Evolutionary conservation across 1,140 invertebrate genomes (phyloP).

Genomic region (Cepaea nemoralis): DNA sequence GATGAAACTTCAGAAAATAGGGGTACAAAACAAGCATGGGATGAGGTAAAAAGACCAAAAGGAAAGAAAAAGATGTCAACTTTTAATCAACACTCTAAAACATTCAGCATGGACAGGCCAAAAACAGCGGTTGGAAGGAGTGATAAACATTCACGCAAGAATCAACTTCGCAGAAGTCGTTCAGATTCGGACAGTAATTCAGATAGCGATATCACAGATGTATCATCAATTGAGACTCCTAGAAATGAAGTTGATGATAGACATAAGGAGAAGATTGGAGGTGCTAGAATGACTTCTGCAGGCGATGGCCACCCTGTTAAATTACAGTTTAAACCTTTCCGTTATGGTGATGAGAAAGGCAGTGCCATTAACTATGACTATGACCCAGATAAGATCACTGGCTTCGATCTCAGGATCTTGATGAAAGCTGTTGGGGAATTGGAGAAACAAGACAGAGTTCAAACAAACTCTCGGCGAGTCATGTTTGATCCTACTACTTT

Average conservation of each 20-base stretch:
- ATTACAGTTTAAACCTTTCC: constrained; percentile 8
- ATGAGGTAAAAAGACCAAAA: background rate
- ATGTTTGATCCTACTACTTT: constrained; percentile 61
- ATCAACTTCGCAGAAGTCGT: background rate
- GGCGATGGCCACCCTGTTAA: constrained; percentile 25
- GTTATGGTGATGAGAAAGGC: background rate
- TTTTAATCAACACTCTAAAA: background rate
- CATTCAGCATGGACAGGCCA: constrained; percentile 34
- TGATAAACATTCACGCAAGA: background rate
- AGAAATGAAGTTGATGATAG: constrained; percentile 38
- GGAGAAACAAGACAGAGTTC: constrained; percentile 61
- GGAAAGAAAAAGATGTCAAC: background rate
- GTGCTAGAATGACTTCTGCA: background rate
- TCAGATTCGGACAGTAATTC: constrained; percentile 26
- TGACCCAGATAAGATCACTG: constrained; percentile 49
- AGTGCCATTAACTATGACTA: constrained; percentile 1
- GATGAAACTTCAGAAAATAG: background rate
- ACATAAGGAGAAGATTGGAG: background rate
- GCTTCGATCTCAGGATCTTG: constrained; percentile 65
- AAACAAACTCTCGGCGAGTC: constrained; percentile 58
- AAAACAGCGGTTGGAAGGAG: constrained; percentile 39
- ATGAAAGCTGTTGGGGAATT: constrained; percentile 70
- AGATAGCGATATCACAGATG: constrained; percentile 70
- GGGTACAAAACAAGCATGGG: constrained; percentile 30
- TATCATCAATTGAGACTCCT: constrained; percentile 66